These are phyloP conservation scores for Corvus hawaiiensis DNA, from an alignment of 2,113 vertebrate species.

Conservation along the genomic window DNA sequence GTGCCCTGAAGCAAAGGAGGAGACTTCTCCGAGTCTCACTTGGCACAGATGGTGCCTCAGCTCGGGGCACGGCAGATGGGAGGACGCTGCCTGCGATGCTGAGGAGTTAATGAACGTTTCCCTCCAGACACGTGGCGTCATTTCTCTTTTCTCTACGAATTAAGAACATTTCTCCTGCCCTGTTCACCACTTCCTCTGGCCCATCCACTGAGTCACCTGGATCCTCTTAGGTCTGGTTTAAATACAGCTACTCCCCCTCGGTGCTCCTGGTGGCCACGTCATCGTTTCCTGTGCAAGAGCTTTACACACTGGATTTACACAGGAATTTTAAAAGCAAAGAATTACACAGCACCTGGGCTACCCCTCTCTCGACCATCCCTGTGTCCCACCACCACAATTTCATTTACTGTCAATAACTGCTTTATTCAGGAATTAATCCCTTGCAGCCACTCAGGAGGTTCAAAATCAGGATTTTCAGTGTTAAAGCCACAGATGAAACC, in stretches of 20 bases:
- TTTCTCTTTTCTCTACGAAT: background rate
- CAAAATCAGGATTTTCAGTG: background rate
- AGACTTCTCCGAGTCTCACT: background rate
- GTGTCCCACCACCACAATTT: background rate
- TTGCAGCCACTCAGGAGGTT: background rate
- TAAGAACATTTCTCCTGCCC: background rate
- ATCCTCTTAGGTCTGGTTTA: background rate
- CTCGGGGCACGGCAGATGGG: background rate
- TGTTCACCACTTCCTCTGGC: background rate
- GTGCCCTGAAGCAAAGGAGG: background rate
- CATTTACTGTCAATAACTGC: background rate
- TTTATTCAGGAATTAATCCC: background rate
- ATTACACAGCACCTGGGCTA: background rate
- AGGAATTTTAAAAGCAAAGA: background rate
- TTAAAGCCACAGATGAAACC: background rate
- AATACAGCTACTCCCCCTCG: background rate
- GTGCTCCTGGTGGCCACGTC: background rate
- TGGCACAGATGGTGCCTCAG: background rate
- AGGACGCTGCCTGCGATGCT: background rate
- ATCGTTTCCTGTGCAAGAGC: fast-evolving
- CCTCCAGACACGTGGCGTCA: background rate
- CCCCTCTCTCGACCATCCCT: fast-evolving
- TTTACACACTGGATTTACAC: background rate
- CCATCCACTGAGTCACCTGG: background rate
- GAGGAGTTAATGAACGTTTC: background rate